Evolutionary conservation across 2,888 invertebrate species (phyloP).

Genomic region (Reticulitermes lucifugus): DNA sequence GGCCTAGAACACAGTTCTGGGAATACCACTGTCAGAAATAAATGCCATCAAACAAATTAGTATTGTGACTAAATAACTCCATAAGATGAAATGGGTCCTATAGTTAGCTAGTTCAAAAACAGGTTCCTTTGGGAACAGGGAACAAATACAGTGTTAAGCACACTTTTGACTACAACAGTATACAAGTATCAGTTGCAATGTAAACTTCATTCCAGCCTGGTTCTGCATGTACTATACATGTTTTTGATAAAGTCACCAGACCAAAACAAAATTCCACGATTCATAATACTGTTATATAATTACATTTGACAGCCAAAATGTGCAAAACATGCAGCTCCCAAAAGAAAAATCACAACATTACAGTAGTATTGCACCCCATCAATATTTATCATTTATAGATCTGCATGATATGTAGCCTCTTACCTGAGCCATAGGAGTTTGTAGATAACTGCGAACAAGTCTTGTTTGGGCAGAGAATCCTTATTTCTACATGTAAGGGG

Average conservation of each 20-base stretch:
- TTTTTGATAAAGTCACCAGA: background rate
- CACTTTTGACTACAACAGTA: too few species aligned
- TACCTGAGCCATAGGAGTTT: conserved; percentile 81
- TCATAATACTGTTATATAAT: background rate
- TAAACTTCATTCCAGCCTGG: conserved; percentile 12
- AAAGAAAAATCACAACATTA: conserved; percentile 16
- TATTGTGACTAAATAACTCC: too few species aligned
- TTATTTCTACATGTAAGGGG: conserved; percentile 70
- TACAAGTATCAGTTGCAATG: background rate
- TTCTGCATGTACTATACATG: background rate
- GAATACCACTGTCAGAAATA: too few species aligned
- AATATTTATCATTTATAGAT: conserved; percentile 12
- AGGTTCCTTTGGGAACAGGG: too few species aligned
- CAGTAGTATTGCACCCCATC: background rate
- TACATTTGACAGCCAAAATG: conserved; percentile 15
- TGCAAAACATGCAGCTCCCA: conserved; percentile 25
- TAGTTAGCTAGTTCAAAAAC: too few species aligned
- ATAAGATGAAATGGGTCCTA: too few species aligned
- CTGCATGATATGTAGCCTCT: conserved; percentile 51
- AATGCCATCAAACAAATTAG: too few species aligned
- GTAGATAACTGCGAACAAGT: conserved; percentile 79
- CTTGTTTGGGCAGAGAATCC: conserved; percentile 83
- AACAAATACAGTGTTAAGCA: too few species aligned
- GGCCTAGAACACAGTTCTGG: too few species aligned
- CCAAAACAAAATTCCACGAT: background rate